A percentile compares a stretch with the other conserved stretches of the same genome.
Evolutionary conservation across 1,140 invertebrate species (phyloP).

Genomic region (Brachionus calyciflorus): DNA sequence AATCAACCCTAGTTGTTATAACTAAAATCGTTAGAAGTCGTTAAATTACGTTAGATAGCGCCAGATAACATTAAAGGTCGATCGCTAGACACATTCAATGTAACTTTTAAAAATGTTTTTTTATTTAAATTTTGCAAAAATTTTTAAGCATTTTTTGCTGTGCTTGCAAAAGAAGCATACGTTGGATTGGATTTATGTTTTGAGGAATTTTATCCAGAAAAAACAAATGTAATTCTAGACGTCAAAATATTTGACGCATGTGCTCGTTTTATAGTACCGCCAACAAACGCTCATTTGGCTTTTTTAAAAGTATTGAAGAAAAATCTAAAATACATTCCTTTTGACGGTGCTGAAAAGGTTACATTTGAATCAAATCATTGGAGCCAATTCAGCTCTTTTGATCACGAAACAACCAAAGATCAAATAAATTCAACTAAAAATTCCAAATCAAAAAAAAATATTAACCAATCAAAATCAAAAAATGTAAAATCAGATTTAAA

Average conservation of each 20-base stretch:
- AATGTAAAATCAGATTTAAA: neutral
- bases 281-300: slow-evolving; percentile 13
- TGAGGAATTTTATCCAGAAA: slow-evolving; percentile 52
- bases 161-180: slow-evolving; percentile 52
- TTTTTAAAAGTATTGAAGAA: slow-evolving; percentile 35
- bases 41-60: too few relatives aligned
- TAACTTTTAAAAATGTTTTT: too few relatives aligned
- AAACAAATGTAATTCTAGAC: slow-evolving; percentile 49
- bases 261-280: slow-evolving; percentile 47
- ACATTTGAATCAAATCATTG: slow-evolving; percentile 31
- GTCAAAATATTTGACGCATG: slow-evolving; percentile 50
- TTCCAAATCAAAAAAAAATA: slow-evolving; percentile 19
- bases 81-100: too few relatives aligned
- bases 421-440: neutral
- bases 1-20: too few relatives aligned
- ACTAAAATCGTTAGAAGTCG: too few relatives aligned
- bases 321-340: slow-evolving; percentile 38
- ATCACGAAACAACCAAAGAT: neutral
- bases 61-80: too few relatives aligned
- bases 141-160: slow-evolving; percentile 48
- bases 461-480: neutral
- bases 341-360: neutral
- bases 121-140: neutral
- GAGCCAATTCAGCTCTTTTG: slow-evolving; percentile 15
- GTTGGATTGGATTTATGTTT: slow-evolving; percentile 51